Base-by-base conservation (phyloP, 2,888 invertebrate genomes). In the Cerastoderma edule region DNA sequence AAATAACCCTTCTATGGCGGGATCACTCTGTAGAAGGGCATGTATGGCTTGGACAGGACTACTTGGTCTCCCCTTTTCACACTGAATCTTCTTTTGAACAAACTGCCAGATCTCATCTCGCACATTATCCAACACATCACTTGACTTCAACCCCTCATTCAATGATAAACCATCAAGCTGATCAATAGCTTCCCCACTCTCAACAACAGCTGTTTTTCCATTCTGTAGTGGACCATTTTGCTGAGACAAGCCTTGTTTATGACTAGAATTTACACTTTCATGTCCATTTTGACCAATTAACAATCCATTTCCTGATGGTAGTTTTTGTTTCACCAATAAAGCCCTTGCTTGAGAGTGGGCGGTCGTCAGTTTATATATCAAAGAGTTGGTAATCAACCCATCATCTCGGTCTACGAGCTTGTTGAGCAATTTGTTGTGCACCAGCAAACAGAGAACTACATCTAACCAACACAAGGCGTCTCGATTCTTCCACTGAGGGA, bases 381-480 rank as follows among this genome's bases (percentile, higher is more conserved):
- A 75, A 22, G 86, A 84, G n/a, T 75, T 72, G 24, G 54, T 67
- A 24, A 50, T 24, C 16, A 66, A 33, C 46, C 28, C 48, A 27
- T 57, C n/a, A 30, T 68, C 74, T 5, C 68, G 63, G 4, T 76
- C 65, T 13, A 85, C 67, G n/a, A 78, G 68, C 27, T 78, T 70
- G 46, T 78, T 76, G 35, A 89, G 28, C 5, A 85, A 79, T 67
- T 79, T 75, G 63, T 87, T 87, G 68, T 91, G 89, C 13, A 89
- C 90, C 6, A 90, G 65, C 33, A 91, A 76, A 65, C 88, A 87
- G 24, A 91, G 78, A 3, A 91, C 82, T 0, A 91, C 91, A 80
- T 92, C 91, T 57, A 92, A 81, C 92, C 92, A 92, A 73, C 92
- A 92, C 46, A 92, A 80, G 5, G 91, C 90, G 66, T 91, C 91